Conservation (phyloP, 2,888 invertebrate genomes). For the Arge pagana region DNA sequence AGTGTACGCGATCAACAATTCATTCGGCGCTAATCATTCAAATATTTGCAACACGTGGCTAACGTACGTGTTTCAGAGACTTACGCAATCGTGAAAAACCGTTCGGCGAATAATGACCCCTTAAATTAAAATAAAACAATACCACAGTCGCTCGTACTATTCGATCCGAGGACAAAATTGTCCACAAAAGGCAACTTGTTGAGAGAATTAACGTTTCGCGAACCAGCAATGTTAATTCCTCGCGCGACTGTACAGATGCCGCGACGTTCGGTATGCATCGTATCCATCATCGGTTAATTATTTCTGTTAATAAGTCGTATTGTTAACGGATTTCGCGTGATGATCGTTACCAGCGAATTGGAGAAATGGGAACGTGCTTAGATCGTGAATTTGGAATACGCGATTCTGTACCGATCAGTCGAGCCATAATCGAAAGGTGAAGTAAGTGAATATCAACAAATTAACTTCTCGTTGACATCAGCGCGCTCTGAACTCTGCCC, state of each 20-base stretch:
- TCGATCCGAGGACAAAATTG: too few relatives aligned
- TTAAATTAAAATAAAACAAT: too few relatives aligned
- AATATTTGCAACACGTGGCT: background rate
- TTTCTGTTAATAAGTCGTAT: background rate
- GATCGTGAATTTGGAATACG: background rate
- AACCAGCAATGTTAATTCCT: background rate
- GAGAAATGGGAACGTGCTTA: background rate
- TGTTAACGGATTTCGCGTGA: too few relatives aligned
- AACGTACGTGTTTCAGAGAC: too few relatives aligned
- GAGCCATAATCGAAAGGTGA: background rate
- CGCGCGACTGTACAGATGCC: background rate
- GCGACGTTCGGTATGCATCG: background rate
- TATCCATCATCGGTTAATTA: background rate
- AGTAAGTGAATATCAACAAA: background rate
- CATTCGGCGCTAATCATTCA: constrained; percentile 10
- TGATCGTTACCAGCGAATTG: too few relatives aligned
- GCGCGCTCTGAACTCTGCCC: constrained; percentile 4
- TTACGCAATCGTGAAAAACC: too few relatives aligned
- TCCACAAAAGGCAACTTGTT: too few relatives aligned
- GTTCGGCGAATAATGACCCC: background rate
- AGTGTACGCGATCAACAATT: too few relatives aligned
- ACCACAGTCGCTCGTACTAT: too few relatives aligned
- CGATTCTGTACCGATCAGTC: background rate
- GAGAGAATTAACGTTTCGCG: background rate
- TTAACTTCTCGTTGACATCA: background rate